phyloP scores from a whole-genome alignment of 1,140 invertebrate species.

The Lasioglossum baleicum region DNA sequence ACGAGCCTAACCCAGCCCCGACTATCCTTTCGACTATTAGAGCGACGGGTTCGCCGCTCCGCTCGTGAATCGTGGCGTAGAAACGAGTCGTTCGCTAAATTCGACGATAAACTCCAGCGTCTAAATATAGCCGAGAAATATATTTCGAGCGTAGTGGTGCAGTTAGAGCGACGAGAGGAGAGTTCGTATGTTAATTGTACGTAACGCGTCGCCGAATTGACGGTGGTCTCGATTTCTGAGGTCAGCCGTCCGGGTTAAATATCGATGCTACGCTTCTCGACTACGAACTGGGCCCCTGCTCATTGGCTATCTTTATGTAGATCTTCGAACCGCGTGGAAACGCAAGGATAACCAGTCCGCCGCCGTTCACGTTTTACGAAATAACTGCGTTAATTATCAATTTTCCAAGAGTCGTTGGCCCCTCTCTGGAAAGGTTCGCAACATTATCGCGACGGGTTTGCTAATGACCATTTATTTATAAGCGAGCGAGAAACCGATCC shows the following conservation, averaged over 20 bases:
- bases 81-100: neutral
- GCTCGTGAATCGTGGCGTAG: neutral
- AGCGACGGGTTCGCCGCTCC: neutral
- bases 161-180: neutral
- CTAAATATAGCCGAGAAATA: neutral
- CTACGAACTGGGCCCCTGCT: constrained; percentile 44
- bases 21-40: neutral
- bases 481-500: neutral
- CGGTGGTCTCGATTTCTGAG: constrained; percentile 39
- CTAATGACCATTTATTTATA: neutral
- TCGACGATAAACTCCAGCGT: neutral
- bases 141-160: neutral
- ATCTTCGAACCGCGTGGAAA: constrained; percentile 37
- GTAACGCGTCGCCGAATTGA: constrained; percentile 17
- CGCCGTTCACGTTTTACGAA: constrained; percentile 26
- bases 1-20: too few species aligned
- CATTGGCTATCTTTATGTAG: constrained; percentile 52
- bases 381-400: neutral
- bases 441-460: neutral
- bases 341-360: constrained; percentile 53
- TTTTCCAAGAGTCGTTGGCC: neutral
- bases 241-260: constrained; percentile 40
- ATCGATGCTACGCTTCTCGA: constrained; percentile 51
- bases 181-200: constrained; percentile 5
- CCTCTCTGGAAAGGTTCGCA: neutral